phyloP scores from a whole-genome alignment of 1,140 invertebrate genomes.

The Berghia stephanieae region DNA sequence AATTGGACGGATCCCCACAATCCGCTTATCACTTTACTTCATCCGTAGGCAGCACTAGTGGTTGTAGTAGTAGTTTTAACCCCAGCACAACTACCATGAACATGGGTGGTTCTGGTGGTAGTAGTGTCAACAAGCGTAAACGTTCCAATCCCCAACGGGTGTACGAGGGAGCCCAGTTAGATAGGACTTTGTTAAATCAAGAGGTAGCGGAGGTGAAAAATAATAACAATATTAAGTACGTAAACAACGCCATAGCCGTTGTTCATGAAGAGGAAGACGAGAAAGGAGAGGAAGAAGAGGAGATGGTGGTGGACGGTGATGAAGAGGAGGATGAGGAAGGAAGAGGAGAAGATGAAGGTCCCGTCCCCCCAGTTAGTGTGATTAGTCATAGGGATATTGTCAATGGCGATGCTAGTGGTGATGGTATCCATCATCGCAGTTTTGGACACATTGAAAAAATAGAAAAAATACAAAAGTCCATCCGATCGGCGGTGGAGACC shows the following conservation, averaged over 20 bases:
- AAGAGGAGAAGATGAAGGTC: background rate
- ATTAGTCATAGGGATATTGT: slow-evolving; percentile 6
- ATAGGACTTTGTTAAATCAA: no score
- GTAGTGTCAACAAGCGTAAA: slow-evolving; percentile 78
- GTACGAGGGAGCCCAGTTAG: slow-evolving; percentile 89
- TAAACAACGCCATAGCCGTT: background rate
- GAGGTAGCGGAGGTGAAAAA: no score
- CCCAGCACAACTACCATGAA: slow-evolving; percentile 19
- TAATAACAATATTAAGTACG: background rate
- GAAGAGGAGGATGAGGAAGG: background rate
- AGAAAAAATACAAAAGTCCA: slow-evolving; percentile 53
- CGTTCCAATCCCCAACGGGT: slow-evolving; percentile 96
- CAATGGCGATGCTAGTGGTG: background rate
- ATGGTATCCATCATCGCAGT: background rate
- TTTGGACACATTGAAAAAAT: slow-evolving; percentile 49
- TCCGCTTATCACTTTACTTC: background rate
- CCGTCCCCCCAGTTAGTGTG: background rate
- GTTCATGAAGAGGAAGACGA: background rate
- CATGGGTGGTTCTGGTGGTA: slow-evolving; percentile 22
- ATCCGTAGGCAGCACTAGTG: slow-evolving; percentile 20
- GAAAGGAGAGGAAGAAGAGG: background rate
- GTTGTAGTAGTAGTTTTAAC: slow-evolving; percentile 14
- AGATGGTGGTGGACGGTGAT: background rate
- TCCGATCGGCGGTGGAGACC: slow-evolving; percentile 44
- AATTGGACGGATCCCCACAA: background rate